Conservation (phyloP, 1,140 invertebrate species). For the Listronotus oregonensis region DNA sequence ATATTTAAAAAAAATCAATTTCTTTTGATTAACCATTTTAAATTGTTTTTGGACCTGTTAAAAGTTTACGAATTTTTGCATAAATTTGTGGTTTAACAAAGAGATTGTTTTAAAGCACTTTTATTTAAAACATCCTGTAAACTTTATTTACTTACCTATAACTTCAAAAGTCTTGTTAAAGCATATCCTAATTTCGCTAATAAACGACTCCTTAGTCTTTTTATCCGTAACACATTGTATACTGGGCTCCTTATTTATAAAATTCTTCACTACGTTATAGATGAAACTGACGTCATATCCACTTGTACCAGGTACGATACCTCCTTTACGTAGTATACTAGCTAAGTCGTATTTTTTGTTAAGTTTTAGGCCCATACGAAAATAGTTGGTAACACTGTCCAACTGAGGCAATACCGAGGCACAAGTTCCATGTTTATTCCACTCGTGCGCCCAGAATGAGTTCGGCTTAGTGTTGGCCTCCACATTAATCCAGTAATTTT, state of each 20-base stretch:
- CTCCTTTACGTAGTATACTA: slow-evolving; percentile 49
- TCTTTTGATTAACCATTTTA: too few relatives aligned
- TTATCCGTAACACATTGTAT: slow-evolving; percentile 64
- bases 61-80: too few relatives aligned
- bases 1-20: too few relatives aligned
- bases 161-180: slow-evolving; percentile 64
- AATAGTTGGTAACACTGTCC: slow-evolving; percentile 74
- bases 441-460: slow-evolving; percentile 81
- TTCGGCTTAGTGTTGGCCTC: slow-evolving; percentile 63
- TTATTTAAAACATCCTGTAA: too few relatives aligned
- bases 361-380: slow-evolving; percentile 68
- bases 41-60: too few relatives aligned
- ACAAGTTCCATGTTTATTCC: slow-evolving; percentile 85
- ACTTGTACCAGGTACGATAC: slow-evolving; percentile 64
- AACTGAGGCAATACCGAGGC: slow-evolving; percentile 66
- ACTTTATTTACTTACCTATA: slow-evolving; percentile 17
- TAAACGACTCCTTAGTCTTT: slow-evolving; percentile 61
- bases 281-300: slow-evolving; percentile 63
- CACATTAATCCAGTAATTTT: slow-evolving; percentile 75
- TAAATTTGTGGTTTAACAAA: too few relatives aligned
- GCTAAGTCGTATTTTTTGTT: slow-evolving; percentile 64
- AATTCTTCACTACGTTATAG: slow-evolving; percentile 62
- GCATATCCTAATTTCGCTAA: slow-evolving; percentile 71
- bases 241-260: slow-evolving; percentile 63
- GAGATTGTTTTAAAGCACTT: too few relatives aligned